Base-by-base conservation (phyloP, 2,888 invertebrate genomes). In the Ditylenchus weischeri region DNA sequence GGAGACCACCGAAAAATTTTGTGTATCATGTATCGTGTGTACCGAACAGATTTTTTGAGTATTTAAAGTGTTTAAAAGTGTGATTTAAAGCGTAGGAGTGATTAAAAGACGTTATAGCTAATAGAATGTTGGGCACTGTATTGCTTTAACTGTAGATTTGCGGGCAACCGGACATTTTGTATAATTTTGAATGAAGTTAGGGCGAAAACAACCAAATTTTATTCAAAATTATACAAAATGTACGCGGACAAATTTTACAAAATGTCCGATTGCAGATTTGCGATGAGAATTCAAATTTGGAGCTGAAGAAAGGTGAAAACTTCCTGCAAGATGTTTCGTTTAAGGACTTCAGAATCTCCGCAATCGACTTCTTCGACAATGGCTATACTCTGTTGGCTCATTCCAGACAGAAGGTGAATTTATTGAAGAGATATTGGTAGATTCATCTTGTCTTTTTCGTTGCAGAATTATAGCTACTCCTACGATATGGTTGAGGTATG, bases 241-340 rank as follows among this genome's bases (percentile, higher is more conserved):
- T n/a, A n/a, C n/a, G n/a, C n/a, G n/a, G n/a, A n/a, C n/a, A n/a
- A n/a, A n/a, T n/a, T n/a, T n/a, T n/a, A n/a, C n/a, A n/a, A n/a
- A n/a, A n/a, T n/a, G n/a, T n/a, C n/a, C n/a, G n/a, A n/a, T 21
- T 29, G 48, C 29, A 19, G 48, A 57, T 65, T 21, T 21, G 58
- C 19, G 43, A 43, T 60, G 50, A 35, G 15, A 11, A 23, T 11
- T 38, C 35, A 11, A 59, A 74, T 36, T 57, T 74, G 48, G 23
- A 61, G 8, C 51, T 65, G 47, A 70, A 64, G 59, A 69, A 65
- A 19, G 35, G 43, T 35, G 57, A 68, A 50, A 57, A 51, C 43
- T 74, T 76, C 59, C 62, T 74, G 19, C 75, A 74, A 62, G 69
- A 72, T 57, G 66, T 72, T n/a, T 38, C 43, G 15, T 61, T 74